Evolutionary conservation across 2,888 invertebrate species (phyloP), one percentile per base, ranked within the genome.

Genomic region (Phorcus lineatus): DNA sequence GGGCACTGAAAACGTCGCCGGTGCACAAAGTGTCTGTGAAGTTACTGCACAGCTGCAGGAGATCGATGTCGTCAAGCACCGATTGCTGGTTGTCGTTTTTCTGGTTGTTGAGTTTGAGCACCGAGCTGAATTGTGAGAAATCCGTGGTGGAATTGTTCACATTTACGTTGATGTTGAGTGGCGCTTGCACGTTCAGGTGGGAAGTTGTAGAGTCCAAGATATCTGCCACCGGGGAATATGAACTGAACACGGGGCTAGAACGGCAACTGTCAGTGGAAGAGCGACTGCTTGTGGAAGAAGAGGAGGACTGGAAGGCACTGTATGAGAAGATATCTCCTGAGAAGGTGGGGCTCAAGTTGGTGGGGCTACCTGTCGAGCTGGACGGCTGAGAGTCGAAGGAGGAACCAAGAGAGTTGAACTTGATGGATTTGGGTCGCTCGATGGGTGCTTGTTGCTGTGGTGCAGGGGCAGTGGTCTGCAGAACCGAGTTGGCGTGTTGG

Each of bases 361-460:
- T 95, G 17, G 95, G 95, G 70, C 95, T 95, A 87, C 95, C 95
- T 87, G 95, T 95, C 74, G 95, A 94, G 89, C 95, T 95, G 85
- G 95, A 95, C 2, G 95, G 94, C 0, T 95, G 94, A 57, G 95
- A 95, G 81, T 95, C 95, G 0, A 93, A 94, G 0, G 93, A 93
- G 74, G 94, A 94, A 67, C 94, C 94, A 83, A 86, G 84, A n/a
- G 90, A 89, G 74, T 90, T 90, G 88, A 87, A 92, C 85, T 86
- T 86, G 82, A 89, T 91, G 84, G 86, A 47, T 81, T 82, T 81
- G 31, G 81, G 81, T 76, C 81, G 62, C 55, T 79, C 79, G 78
- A 80, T 79, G 16, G 78, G 57, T 9, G 74, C 47, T 2, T 78
- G 80, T 19, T 78, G 78, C 19, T 78, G 78, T 17, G 11, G n/a